Conservation (phyloP, 2,888 invertebrate species). For the Epirrhoe alternata region DNA sequence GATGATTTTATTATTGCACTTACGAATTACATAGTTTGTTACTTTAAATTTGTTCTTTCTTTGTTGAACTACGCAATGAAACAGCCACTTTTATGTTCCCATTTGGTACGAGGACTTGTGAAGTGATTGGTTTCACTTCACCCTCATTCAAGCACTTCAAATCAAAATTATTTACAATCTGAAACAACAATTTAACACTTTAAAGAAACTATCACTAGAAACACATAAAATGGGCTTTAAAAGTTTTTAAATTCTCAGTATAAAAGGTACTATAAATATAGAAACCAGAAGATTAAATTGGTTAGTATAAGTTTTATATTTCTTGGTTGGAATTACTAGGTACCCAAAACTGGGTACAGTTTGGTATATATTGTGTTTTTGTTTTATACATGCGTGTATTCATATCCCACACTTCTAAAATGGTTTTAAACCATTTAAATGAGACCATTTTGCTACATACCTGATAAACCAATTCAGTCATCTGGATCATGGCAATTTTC, state of each 20-base stretch:
- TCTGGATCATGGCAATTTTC: slow-evolving; percentile 91
- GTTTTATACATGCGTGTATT: too few relatives aligned
- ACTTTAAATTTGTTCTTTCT: slow-evolving; percentile 24
- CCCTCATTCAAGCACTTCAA: slow-evolving; percentile 77
- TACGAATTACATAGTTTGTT: slow-evolving; percentile 21
- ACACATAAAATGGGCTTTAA: too few relatives aligned
- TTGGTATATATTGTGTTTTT: too few relatives aligned
- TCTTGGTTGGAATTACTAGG: too few relatives aligned
- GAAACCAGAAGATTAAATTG: too few relatives aligned
- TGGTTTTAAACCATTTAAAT: too few relatives aligned
- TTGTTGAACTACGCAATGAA: slow-evolving; percentile 29
- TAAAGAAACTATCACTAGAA: not conserved
- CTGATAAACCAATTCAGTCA: slow-evolving; percentile 87
- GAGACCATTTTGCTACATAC: slow-evolving; percentile 64
- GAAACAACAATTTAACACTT: slow-evolving; percentile 53
- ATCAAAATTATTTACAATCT: slow-evolving; percentile 84
- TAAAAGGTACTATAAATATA: too few relatives aligned
- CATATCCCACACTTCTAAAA: too few relatives aligned
- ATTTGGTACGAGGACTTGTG: slow-evolving; percentile 85
- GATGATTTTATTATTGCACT: slow-evolving; percentile 23
- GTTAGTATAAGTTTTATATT: too few relatives aligned
- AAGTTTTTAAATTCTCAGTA: too few relatives aligned
- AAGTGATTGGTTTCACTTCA: slow-evolving; percentile 80
- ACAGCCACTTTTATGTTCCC: slow-evolving; percentile 73
- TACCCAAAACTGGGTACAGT: too few relatives aligned